A percentile compares a stretch with the other conserved stretches of the same genome.
Evolutionary conservation across 2,888 invertebrate genomes (phyloP).

Genomic region (Syrista parreyssii): DNA sequence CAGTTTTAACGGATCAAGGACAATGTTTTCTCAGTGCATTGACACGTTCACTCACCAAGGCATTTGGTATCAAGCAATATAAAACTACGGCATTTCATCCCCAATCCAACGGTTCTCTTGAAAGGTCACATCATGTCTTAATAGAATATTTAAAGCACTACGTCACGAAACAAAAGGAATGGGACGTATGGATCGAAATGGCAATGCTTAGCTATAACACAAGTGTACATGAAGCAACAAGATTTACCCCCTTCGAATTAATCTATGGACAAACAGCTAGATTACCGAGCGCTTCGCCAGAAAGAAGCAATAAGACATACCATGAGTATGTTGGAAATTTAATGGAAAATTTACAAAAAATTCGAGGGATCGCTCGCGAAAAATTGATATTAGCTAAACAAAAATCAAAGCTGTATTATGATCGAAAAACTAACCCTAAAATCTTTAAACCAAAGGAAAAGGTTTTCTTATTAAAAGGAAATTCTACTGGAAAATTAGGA

Average conservation of each 20-base stretch:
- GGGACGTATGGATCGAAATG: slow-evolving; percentile 17
- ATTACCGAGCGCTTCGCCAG: slow-evolving; percentile 6
- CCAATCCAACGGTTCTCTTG: slow-evolving; percentile 15
- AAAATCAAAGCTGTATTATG: slow-evolving; percentile 26
- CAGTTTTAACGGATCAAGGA: slow-evolving; percentile 14
- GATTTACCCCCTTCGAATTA: slow-evolving; percentile 11
- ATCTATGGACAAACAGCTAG: slow-evolving; percentile 9
- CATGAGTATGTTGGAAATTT: slow-evolving; percentile 22
- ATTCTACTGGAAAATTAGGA: slow-evolving; percentile 20
- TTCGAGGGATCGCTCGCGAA: slow-evolving; percentile 13
- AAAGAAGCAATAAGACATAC: slow-evolving; percentile 14
- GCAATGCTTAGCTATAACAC: slow-evolving; percentile 13
- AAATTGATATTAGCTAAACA: slow-evolving; percentile 21
- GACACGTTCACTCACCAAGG: slow-evolving; percentile 11
- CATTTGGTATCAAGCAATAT: slow-evolving; percentile 12
- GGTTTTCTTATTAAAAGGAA: slow-evolving; percentile 21
- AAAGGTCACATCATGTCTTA: slow-evolving; percentile 13
- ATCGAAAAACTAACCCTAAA: slow-evolving; percentile 7
- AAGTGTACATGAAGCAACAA: slow-evolving; percentile 11
- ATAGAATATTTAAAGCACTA: slow-evolving; percentile 19
- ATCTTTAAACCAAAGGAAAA: slow-evolving; percentile 15
- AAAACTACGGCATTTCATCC: slow-evolving; percentile 17
- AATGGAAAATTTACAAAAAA: slow-evolving; percentile 5
- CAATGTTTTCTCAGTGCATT: slow-evolving; percentile 10
- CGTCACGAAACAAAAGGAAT: slow-evolving; percentile 10